Evolutionary conservation across 2,888 invertebrate genomes (phyloP).

Genomic region (Nephrocerus scutellatus): DNA sequence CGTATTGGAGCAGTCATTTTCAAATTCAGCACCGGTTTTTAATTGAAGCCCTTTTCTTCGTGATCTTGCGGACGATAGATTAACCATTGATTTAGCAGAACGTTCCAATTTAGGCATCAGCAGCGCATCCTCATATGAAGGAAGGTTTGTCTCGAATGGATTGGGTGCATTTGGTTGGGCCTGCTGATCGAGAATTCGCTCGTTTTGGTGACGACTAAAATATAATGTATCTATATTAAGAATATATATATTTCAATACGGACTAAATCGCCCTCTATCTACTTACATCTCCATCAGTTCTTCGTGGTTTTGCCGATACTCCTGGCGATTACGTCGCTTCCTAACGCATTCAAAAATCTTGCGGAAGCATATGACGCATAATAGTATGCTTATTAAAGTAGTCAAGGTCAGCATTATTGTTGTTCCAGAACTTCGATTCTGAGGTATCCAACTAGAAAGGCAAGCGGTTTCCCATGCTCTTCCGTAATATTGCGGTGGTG

Average conservation of each 20-base stretch:
- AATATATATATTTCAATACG: background rate
- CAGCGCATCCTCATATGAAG: conserved; percentile 71
- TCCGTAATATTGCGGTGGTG: conserved; percentile 57
- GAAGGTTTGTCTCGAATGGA: conserved; percentile 63
- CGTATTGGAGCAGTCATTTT: no score
- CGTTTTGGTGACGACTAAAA: conserved; percentile 48
- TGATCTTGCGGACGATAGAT: conserved; percentile 46
- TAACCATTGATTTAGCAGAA: conserved; percentile 53
- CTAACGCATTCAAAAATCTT: conserved; percentile 53
- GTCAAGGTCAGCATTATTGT: no score
- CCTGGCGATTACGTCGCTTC: conserved; percentile 42
- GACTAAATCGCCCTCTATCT: background rate
- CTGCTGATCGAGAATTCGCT: conserved; percentile 51
- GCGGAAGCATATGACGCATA: conserved; percentile 28
- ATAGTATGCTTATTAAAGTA: conserved; percentile 51
- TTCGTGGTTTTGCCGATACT: conserved; percentile 49
- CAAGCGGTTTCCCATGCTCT: conserved; percentile 65
- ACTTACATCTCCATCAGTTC: conserved; percentile 43
- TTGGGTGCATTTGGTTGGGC: conserved; percentile 55
- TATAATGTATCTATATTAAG: background rate
- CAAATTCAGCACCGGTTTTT: conserved; percentile 28
- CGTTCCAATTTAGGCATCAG: conserved; percentile 63
- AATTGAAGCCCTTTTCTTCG: conserved; percentile 30
- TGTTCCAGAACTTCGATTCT: no score
- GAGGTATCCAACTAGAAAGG: conserved; percentile 56